A percentile compares a stretch with the other conserved stretches of the same genome.
phyloP scores from a whole-genome alignment of 2,113 vertebrate species.

The Bos taurus region ARS-UCD2.0 NC_037328.1:48656001-48656500 shows the following conservation, averaged over 20 bases:
- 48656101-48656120: neutral
- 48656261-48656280: neutral
- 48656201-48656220: neutral
- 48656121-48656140: neutral
- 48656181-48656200: neutral
- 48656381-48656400: neutral
- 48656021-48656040: neutral
- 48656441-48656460: slow-evolving; percentile 10
- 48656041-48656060: neutral
- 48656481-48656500: neutral
- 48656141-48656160: no score
- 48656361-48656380: neutral
- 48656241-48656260: neutral
- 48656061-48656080: neutral
- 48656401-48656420: neutral
- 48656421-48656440: neutral
- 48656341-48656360: neutral
- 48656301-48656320: neutral
- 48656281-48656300: neutral
- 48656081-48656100: neutral
- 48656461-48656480: neutral
- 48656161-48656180: neutral
- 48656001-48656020: neutral
- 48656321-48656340: slow-evolving; percentile 22
- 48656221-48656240: neutral